A percentile compares a stretch with the other conserved stretches of the same genome.
Evolutionary conservation across 2,888 invertebrate species (phyloP).

Genomic region (Archips xylosteana): DNA sequence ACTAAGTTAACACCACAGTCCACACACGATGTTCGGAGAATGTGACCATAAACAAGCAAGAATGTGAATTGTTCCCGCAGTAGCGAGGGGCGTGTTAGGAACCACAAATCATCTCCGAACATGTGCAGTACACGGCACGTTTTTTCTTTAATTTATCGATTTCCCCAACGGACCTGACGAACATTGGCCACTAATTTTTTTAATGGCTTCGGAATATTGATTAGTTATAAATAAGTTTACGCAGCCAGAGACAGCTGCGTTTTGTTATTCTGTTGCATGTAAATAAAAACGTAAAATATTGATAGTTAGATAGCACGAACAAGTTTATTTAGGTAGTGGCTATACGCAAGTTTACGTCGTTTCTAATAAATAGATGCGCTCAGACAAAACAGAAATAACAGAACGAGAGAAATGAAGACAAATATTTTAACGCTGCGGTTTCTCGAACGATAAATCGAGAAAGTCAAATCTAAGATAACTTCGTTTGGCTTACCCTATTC

Average conservation of each 20-base stretch:
- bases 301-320: slow-evolving; percentile 29
- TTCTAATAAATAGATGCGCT: background rate
- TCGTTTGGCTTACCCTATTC: background rate
- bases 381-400: background rate
- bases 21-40: slow-evolving; percentile 49
- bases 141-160: slow-evolving; percentile 55
- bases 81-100: slow-evolving; percentile 58
- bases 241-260: slow-evolving; percentile 33
- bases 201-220: slow-evolving; percentile 51
- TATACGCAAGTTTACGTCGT: background rate
- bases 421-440: background rate
- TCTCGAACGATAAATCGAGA: background rate
- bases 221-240: slow-evolving; percentile 46
- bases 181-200: slow-evolving; percentile 39
- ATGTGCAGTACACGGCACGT: slow-evolving; percentile 41
- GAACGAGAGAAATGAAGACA: background rate
- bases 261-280: slow-evolving; percentile 28
- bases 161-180: slow-evolving; percentile 42
- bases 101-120: slow-evolving; percentile 61
- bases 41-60: slow-evolving; percentile 55
- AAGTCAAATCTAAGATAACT: background rate
- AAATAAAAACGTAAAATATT: slow-evolving; percentile 27
- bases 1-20: slow-evolving; percentile 24
- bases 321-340: slow-evolving; percentile 30
- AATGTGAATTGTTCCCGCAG: slow-evolving; percentile 57